Evolutionary conservation across 2,888 invertebrate species (phyloP), one percentile per base, ranked within the genome.

Genomic region (Catocala fraxini): DNA sequence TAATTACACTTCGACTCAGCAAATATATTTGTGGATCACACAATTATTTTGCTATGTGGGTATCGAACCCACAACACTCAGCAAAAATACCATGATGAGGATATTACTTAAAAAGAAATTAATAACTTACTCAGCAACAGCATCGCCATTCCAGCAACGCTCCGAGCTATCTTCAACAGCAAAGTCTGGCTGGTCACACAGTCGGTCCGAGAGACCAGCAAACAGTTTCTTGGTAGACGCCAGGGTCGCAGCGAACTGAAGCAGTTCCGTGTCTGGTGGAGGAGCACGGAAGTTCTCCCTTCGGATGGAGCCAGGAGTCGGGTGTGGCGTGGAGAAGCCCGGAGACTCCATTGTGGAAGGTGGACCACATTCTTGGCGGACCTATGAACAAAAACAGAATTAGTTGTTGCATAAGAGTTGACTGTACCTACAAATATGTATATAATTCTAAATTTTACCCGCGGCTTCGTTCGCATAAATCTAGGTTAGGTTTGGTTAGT

Each of bases 141-240:
- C 89, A 73, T 96, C 96, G 53, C 98, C 98, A 83, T 97, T 98
- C 98, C 98, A 98, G 88, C 98, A 98, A 69, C 95, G 95, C 46
- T 96, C 95, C 0, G 51, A 42, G 65, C 96, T 96, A 73, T 96
- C 96, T 45, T 95, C 95, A 39, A 95, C 94, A 52, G 96, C 96
- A 70, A 96, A 95, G 75, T 95, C 95, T 0, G 96, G 95, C 73
- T 97, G 97, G 71, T 96, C 96, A 89, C 98, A 98, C 55, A 98
- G 91, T 79, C 96, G 95, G 88, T 98, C 97, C 4, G 98, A 97
- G 46, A 98, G 95, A 76, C 96, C 96, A 41, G 96, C 96, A 91
- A 98, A 99, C 87, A 98, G 97, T 79, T 97, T 97, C 88, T 97
- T 97, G 63, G 97, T 97, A 81, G 95, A 95, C 25, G 96, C 95